A percentile compares a stretch with the other conserved stretches of the same genome.
Conservation (phyloP, 1,140 invertebrate species). For the Drosophila sproati region DNA sequence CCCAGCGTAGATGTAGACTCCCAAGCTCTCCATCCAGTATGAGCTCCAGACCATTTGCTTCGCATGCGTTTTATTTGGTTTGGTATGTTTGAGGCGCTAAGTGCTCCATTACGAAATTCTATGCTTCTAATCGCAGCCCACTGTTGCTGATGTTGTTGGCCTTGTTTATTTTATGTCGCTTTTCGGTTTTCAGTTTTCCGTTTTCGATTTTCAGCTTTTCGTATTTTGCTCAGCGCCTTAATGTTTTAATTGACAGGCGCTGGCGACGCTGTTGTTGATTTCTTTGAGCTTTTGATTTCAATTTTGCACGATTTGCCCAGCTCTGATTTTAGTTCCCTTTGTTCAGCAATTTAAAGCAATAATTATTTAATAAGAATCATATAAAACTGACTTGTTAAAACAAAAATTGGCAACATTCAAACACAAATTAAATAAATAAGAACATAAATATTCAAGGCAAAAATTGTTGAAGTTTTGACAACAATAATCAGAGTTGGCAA, state of each 20-base stretch:
- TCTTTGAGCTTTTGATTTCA: conserved; percentile 55
- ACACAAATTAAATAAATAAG: too few relatives aligned
- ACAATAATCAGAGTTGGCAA: conserved; percentile 1
- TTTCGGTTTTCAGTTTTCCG: conserved; percentile 18
- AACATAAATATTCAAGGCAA: neutral
- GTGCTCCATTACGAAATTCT: conserved; percentile 81
- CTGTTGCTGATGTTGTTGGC: conserved; percentile 46
- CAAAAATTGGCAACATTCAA: too few relatives aligned
- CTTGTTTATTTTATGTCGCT: conserved; percentile 41
- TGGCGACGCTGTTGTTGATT: conserved; percentile 57
- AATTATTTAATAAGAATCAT: too few relatives aligned
- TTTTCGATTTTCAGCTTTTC: conserved; percentile 47
- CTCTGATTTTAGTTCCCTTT: conserved; percentile 23
- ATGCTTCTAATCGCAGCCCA: conserved; percentile 72
- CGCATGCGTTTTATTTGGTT: conserved; percentile 2
- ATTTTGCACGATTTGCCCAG: conserved; percentile 8
- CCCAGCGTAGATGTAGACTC: neutral
- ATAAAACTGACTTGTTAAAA: too few relatives aligned
- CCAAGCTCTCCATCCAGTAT: conserved; percentile 1
- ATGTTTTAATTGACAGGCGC: conserved; percentile 80
- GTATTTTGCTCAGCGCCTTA: conserved; percentile 64
- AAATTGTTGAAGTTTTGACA: neutral
- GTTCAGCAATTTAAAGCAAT: too few relatives aligned
- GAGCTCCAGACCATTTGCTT: conserved; percentile 2
- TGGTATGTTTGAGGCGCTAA: conserved; percentile 51